phyloP scores from a whole-genome alignment of 2,888 invertebrate species.

The Sipha maydis region DNA sequence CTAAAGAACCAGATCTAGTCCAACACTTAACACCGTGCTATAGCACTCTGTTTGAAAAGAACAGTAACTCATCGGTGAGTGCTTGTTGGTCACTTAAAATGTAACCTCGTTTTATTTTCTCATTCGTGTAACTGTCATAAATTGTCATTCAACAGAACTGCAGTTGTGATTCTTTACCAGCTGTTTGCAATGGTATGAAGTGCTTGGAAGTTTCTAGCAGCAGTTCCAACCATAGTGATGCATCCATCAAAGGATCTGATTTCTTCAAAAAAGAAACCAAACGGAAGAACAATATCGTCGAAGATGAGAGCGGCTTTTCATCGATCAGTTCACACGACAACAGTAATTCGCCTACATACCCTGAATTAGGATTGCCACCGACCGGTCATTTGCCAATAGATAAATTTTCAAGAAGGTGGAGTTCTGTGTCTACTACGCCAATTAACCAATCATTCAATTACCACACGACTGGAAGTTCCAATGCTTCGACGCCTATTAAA shows the following conservation, averaged over 20 bases:
- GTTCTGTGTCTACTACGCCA: conserved; percentile 35
- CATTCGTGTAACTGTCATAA: neutral
- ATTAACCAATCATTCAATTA: conserved; percentile 56
- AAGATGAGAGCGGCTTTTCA: conserved; percentile 87
- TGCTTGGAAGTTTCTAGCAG: conserved; percentile 64
- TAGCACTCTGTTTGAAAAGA: conserved; percentile 47
- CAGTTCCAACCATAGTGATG: conserved; percentile 67
- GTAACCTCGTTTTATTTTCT: neutral
- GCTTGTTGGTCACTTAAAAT: neutral
- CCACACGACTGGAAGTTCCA: conserved; percentile 54
- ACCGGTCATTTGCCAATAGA: conserved; percentile 62
- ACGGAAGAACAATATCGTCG: conserved; percentile 67
- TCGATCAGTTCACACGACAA: conserved; percentile 87
- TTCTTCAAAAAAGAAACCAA: conserved; percentile 47
- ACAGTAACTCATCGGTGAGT: conserved; percentile 49
- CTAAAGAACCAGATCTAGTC: conserved; percentile 74
- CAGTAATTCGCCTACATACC: conserved; percentile 68
- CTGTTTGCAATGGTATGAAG: conserved; percentile 63
- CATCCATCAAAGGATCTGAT: conserved; percentile 33
- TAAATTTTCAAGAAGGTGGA: conserved; percentile 54
- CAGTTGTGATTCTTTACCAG: conserved; percentile 65
- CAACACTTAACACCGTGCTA: conserved; percentile 65
- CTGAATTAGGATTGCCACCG: conserved; percentile 65
- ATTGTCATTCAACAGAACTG: conserved; percentile 63
- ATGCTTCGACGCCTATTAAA: conserved; percentile 55